Conservation (phyloP, 2,888 invertebrate species). For the Gastrophysa polygoni region DNA sequence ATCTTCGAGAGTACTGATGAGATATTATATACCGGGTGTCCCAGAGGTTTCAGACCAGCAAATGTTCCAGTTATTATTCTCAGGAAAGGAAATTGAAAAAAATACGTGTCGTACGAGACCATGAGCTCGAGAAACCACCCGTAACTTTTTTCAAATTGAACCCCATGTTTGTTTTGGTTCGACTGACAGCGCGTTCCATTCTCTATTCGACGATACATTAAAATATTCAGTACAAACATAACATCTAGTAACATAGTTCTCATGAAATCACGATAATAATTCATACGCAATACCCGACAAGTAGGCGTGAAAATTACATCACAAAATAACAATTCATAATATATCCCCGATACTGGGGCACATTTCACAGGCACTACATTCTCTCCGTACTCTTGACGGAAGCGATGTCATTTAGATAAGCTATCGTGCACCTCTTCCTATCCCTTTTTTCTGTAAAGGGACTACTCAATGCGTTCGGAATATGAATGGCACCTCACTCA, state of each 20-base stretch:
- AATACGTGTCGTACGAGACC: too few relatives aligned
- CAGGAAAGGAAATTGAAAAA: too few relatives aligned
- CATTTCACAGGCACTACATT: background rate
- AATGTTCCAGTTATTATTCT: too few relatives aligned
- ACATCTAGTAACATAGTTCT: background rate
- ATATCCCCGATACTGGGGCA: background rate
- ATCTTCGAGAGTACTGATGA: too few relatives aligned
- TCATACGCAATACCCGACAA: background rate
- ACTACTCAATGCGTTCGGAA: background rate
- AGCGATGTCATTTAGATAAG: background rate
- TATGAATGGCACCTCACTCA: background rate
- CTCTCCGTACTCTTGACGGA: background rate
- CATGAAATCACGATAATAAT: background rate
- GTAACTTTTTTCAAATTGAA: too few relatives aligned
- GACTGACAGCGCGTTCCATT: too few relatives aligned
- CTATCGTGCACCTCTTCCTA: background rate
- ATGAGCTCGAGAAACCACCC: too few relatives aligned
- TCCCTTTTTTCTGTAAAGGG: background rate
- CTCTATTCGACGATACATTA: too few relatives aligned
- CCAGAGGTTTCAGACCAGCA: too few relatives aligned
- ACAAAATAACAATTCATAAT: background rate
- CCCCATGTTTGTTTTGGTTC: too few relatives aligned
- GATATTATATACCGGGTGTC: too few relatives aligned
- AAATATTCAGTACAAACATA: too few relatives aligned
- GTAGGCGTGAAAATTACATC: background rate